These are phyloP conservation scores for Mechanitis mazaeus DNA, from an alignment of 2,888 invertebrate genomes.

Conservation along the genomic window DNA sequence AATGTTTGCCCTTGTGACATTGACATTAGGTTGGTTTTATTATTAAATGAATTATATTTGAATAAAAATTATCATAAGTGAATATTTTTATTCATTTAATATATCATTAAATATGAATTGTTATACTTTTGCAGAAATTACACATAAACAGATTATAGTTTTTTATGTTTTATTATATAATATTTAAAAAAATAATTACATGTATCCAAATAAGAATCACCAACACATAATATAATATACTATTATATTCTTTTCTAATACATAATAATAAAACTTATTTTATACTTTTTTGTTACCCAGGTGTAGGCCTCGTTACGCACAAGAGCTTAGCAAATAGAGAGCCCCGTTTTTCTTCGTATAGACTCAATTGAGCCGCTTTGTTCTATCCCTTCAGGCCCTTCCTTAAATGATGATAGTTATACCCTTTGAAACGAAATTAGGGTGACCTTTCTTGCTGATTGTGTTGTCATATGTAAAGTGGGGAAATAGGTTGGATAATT, in stretches of 20 bases:
- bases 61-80: no score
- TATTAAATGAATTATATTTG: no score
- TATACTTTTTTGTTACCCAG: constrained; percentile 32
- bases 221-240: no score
- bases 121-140: no score
- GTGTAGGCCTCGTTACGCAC: constrained; percentile 51
- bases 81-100: no score
- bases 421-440: constrained; percentile 29
- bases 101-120: no score
- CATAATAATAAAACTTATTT: not conserved
- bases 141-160: no score
- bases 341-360: constrained; percentile 51
- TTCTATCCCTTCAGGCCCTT: constrained; percentile 36
- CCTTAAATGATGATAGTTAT: constrained; percentile 29
- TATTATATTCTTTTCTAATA: no score
- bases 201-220: no score
- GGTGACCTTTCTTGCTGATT: constrained; percentile 21
- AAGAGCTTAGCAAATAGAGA: constrained; percentile 50
- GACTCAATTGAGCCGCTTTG: constrained; percentile 56
- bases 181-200: no score
- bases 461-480: constrained; percentile 8
- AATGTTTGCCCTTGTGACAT: not conserved
- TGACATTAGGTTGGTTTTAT: no score
- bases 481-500: constrained; percentile 2
- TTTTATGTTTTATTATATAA: no score